Percentiles rank a stretch among this genome's conserved stretches.
Conservation (phyloP, 1,140 invertebrate genomes). For the Panonychus citri region DNA sequence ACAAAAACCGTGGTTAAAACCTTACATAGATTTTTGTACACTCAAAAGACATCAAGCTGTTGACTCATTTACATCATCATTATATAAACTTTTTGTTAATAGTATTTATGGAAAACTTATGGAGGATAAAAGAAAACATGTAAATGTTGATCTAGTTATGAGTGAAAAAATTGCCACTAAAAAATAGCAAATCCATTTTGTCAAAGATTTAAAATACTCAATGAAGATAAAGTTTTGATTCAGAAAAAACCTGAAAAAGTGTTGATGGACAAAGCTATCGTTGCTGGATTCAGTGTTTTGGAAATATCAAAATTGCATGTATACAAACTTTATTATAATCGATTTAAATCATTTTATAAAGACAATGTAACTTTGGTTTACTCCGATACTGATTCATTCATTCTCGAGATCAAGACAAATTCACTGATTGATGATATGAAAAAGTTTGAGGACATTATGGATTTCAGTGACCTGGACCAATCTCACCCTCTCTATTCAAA, state of each 20-base stretch:
- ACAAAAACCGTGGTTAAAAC: conserved; percentile 26
- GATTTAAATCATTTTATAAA: conserved; percentile 15
- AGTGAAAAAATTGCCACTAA: not conserved
- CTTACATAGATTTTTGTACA: conserved; percentile 25
- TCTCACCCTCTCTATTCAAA: conserved; percentile 9
- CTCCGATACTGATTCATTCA: conserved; percentile 11
- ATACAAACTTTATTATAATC: conserved; percentile 19
- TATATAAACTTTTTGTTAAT: no score
- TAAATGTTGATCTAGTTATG: not conserved
- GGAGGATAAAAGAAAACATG: conserved; percentile 26
- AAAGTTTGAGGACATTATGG: conserved; percentile 9
- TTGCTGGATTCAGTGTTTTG: conserved; percentile 14
- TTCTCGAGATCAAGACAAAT: conserved; percentile 9
- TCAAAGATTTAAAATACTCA: not conserved
- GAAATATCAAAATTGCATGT: conserved; percentile 17
- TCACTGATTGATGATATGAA: conserved; percentile 13
- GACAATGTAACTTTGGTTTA: conserved; percentile 12
- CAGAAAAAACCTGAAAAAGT: not conserved
- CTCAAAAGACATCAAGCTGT: conserved; percentile 15
- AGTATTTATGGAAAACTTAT: conserved; percentile 28
- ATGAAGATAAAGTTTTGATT: not conserved
- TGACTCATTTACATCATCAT: no score
- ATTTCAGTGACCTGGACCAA: conserved; percentile 12
- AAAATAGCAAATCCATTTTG: not conserved
- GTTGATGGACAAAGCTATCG: not conserved